phyloP scores from a whole-genome alignment of 2,888 invertebrate species.

The Heliconius ethilla region DNA sequence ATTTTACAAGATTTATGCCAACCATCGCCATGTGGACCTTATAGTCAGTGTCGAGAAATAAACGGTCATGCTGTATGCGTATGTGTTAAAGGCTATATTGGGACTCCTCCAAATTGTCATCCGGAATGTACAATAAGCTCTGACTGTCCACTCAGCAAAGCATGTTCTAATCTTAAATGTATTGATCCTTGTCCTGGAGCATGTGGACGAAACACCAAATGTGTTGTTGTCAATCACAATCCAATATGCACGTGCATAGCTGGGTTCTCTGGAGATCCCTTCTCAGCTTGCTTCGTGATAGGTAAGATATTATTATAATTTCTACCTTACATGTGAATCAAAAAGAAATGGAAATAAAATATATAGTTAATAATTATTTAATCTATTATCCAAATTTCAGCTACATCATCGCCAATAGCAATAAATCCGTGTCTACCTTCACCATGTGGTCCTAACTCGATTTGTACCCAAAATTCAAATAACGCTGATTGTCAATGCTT shows the following conservation, averaged over 20 bases:
- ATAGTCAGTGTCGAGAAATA: constrained; percentile 86
- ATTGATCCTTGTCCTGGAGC: constrained; percentile 88
- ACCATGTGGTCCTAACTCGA: constrained; percentile 85
- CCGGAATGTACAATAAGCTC: constrained; percentile 90
- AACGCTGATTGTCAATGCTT: constrained; percentile 85
- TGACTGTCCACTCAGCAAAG: constrained; percentile 85
- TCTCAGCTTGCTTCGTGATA: constrained; percentile 83
- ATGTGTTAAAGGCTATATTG: constrained; percentile 85
- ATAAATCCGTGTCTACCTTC: constrained; percentile 84
- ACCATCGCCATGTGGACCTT: constrained; percentile 85
- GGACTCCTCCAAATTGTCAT: constrained; percentile 87
- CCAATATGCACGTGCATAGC: constrained; percentile 85
- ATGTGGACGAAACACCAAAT: constrained; percentile 84
- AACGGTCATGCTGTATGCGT: constrained; percentile 87
- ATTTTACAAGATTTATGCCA: constrained; percentile 62
- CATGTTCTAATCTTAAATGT: constrained; percentile 90
- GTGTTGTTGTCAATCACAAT: constrained; percentile 85
- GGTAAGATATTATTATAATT: constrained; percentile 57
- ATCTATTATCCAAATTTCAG: constrained; percentile 49
- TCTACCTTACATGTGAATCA: not conserved
- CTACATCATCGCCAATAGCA: constrained; percentile 60
- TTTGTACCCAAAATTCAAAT: constrained; percentile 82
- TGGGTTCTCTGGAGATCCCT: constrained; percentile 88
- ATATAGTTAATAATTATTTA: not conserved
- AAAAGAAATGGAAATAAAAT: not conserved